A percentile compares a stretch with the other conserved stretches of the same genome.
phyloP scores from a whole-genome alignment of 2,113 vertebrate species.

The Coturnix japonica region DNA sequence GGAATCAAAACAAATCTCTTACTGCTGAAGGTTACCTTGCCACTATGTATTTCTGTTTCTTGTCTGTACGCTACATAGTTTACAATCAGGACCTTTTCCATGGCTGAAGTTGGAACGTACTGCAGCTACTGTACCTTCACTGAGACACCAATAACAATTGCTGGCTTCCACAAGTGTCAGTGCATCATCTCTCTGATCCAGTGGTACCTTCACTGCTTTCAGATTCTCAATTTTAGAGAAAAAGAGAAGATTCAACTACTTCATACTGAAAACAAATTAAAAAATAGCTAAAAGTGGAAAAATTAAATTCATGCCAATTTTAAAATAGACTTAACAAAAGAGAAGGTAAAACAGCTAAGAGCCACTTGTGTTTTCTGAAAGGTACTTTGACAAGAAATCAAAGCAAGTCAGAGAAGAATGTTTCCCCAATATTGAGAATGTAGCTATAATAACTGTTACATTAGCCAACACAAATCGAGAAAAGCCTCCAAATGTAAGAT shows the following conservation, averaged over 20 bases:
- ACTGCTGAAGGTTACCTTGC: accelerated
- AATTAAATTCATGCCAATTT: conserved; percentile 49
- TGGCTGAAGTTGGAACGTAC: neutral
- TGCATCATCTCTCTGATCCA: neutral
- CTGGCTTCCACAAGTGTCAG: neutral
- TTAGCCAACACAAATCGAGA: conserved; percentile 67
- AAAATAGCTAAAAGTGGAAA: conserved; percentile 20
- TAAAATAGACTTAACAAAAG: conserved; percentile 30
- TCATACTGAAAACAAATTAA: conserved; percentile 25
- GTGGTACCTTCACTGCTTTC: neutral
- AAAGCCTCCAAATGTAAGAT: conserved; percentile 59
- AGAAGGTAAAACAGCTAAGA: conserved; percentile 29
- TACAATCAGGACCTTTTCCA: neutral
- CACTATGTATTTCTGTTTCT: neutral
- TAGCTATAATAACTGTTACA: conserved; percentile 63
- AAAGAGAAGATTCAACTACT: neutral
- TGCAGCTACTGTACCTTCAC: neutral
- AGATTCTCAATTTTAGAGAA: neutral
- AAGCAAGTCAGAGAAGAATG: conserved; percentile 48
- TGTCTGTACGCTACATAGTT: neutral
- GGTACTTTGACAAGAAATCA: conserved; percentile 54
- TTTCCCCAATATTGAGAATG: conserved; percentile 56
- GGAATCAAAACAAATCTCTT: neutral
- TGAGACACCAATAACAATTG: neutral
- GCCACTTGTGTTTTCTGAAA: conserved; percentile 42